These are phyloP conservation scores for Erythrocercus mccallii DNA, from an alignment of 2,113 vertebrate species.

Conservation along the genomic window DNA sequence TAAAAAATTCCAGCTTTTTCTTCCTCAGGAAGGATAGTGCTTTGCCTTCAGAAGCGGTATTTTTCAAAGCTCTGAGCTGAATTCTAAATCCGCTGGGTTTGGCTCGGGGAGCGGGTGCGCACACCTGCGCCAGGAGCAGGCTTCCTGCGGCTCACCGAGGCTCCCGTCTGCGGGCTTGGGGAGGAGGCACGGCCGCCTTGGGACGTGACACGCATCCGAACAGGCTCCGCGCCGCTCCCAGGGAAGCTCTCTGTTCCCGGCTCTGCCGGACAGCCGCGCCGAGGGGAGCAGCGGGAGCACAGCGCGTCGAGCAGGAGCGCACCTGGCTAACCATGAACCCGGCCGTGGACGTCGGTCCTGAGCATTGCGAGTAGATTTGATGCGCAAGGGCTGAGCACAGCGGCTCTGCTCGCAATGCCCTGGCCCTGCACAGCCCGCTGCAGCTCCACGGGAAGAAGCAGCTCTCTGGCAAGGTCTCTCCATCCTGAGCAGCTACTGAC, in stretches of 20 bases:
- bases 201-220: neutral
- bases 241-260: neutral
- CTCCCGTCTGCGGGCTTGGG: neutral
- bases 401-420: accelerated
- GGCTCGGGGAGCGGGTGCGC: neutral
- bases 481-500: neutral
- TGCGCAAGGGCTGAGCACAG: neutral
- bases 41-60: neutral
- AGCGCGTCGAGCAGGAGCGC: neutral
- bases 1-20: neutral
- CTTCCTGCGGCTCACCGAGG: neutral
- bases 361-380: neutral
- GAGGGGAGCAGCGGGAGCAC: neutral
- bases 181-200: neutral
- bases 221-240: neutral
- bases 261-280: neutral
- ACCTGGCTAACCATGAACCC: neutral
- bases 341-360: accelerated
- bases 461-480: neutral
- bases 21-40: neutral
- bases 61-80: neutral
- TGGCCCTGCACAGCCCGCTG: accelerated
- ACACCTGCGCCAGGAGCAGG: neutral
- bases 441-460: neutral
- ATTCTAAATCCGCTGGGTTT: neutral